Percentiles rank a stretch among this genome's conserved stretches.
These are phyloP conservation scores for Syrrhaptes paradoxus DNA, from an alignment of 2,113 vertebrate species.

Conservation along the genomic window DNA sequence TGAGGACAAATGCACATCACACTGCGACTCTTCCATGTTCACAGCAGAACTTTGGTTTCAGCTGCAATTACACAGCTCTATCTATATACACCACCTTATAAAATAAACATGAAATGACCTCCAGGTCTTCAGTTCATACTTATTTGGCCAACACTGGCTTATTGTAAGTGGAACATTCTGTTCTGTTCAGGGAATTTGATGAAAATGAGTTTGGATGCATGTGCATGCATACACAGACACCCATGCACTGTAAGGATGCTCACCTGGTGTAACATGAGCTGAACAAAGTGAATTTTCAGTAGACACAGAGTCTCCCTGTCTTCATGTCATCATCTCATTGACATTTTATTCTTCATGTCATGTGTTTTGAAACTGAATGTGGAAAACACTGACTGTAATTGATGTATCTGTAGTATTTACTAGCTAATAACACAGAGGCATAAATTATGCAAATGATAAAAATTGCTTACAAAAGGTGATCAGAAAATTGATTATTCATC, in stretches of 20 bases:
- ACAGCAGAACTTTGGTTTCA: neutral
- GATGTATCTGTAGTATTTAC: neutral
- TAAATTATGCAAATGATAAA: neutral
- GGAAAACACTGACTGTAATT: neutral
- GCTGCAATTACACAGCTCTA: neutral
- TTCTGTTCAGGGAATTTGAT: neutral
- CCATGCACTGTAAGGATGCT: neutral
- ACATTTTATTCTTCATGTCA: neutral
- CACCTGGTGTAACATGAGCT: neutral
- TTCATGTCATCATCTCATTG: neutral
- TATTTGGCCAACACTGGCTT: neutral
- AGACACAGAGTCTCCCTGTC: neutral
- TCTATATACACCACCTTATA: neutral
- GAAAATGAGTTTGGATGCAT: neutral
- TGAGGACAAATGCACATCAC: neutral
- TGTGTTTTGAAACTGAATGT: conserved; percentile 7
- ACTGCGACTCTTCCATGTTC: neutral
- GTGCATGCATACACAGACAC: neutral
- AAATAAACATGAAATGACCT: conserved; percentile 11
- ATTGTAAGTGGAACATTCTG: neutral
- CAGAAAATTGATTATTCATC: conserved; percentile 10
- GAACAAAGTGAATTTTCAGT: neutral
- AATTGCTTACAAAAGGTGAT: neutral
- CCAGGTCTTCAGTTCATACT: neutral
- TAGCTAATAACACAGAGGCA: conserved; percentile 11